phyloP scores from a whole-genome alignment of 2,113 vertebrate genomes.

The Anser brachyrhynchus region DNA sequence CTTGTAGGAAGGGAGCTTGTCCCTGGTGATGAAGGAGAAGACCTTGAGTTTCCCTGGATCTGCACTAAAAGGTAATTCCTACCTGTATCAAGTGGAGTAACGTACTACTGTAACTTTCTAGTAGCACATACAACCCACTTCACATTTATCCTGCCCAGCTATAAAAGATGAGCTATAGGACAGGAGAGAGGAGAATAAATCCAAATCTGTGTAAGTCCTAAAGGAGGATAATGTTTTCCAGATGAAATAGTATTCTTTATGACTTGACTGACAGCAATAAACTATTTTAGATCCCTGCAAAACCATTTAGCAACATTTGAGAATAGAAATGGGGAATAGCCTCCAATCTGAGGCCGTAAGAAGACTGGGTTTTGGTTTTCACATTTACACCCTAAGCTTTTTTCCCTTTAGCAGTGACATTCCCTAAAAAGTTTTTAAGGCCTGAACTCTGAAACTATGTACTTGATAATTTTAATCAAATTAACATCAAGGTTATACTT shows the following conservation, averaged over 20 bases:
- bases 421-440: background rate
- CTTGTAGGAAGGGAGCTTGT: background rate
- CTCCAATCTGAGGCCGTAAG: background rate
- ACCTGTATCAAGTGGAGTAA: background rate
- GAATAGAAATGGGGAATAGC: background rate
- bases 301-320: constrained; percentile 9
- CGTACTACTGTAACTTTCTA: background rate
- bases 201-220: background rate
- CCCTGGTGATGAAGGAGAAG: background rate
- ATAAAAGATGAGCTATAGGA: background rate
- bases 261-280: background rate
- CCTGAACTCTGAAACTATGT: background rate
- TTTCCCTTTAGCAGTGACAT: background rate
- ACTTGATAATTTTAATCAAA: background rate
- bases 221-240: background rate
- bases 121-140: background rate
- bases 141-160: background rate
- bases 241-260: background rate
- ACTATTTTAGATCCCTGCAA: background rate
- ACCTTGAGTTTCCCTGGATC: background rate
- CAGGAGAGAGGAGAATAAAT: background rate
- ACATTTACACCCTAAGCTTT: background rate
- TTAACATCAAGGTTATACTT: background rate
- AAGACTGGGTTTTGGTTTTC: background rate
- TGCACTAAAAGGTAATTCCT: background rate